Evolutionary conservation across 2,888 invertebrate species (phyloP), one percentile per base, ranked within the genome.

Genomic region (Drosophila dives): DNA sequence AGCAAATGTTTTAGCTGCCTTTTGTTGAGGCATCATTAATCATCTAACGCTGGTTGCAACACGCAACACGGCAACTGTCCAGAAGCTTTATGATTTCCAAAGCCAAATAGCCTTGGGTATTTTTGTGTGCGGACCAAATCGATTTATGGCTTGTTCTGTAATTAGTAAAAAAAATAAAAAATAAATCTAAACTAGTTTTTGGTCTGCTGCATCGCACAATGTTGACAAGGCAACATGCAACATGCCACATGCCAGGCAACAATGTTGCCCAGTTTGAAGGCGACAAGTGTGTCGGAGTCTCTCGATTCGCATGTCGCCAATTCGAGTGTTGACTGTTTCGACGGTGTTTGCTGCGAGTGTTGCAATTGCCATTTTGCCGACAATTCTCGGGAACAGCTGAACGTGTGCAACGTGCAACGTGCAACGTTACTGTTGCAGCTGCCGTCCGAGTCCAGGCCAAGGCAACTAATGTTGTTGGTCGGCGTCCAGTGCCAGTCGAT

Each of bases 361-460:
- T 77, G 81, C 49, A 64, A 82, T 83, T 80, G 40, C 83, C 38
- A 48, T 56, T 49, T 49, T 33, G 79, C 79, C 64, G 58, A 84
- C 80, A 80, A 83, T 76, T 76, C 75, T 71, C 67, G 38, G 26
- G 78, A 64, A 84, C 85, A 84, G 75, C 81, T 84, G 75, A 81
- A 23, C 23, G 15, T 45, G 45, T 15, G 45, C 45, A 81, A 80
- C 61, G 64, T 67, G 77, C 77, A 77, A 59, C 77, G 58, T 67
- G 75, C 75, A 68, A 48, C 65, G 58, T 53, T 61, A 75, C 54
- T 59, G 75, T 60, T 58, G 42, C 77, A 34, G 51, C 58, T 53
- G 65, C 42, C 65, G 29, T 51, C 72, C 72, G 70, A 77, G 83
- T 77, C 82, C 87, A 82, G 88, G 81, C 89, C 89, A 83, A 81